These are phyloP conservation scores for Drosophila meridiana DNA, from an alignment of 2,888 invertebrate species.

Conservation along the genomic window DNA sequence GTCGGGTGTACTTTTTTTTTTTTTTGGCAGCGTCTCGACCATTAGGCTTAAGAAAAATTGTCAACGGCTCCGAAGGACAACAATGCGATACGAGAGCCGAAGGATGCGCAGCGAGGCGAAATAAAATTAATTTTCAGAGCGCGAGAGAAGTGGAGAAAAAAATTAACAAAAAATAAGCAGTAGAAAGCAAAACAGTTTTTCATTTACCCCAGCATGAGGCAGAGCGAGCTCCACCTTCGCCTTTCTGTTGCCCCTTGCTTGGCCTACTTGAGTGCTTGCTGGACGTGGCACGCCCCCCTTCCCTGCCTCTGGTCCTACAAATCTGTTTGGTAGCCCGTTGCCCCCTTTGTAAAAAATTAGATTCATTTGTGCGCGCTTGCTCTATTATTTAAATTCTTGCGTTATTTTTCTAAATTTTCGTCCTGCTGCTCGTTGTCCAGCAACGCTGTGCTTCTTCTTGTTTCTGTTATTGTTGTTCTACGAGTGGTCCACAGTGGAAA, in stretches of 20 bases:
- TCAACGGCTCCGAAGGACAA: conserved; percentile 54
- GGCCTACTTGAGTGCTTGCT: conserved; percentile 25
- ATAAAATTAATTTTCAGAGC: conserved; percentile 75
- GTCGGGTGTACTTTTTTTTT: conserved; percentile 14
- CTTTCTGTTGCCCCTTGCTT: conserved; percentile 13
- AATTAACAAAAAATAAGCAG: conserved; percentile 62
- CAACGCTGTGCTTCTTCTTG: conserved; percentile 12
- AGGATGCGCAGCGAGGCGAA: conserved; percentile 60
- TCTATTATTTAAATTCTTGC: conserved; percentile 81
- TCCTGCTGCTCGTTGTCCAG: conserved; percentile 41
- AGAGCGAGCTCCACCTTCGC: background rate
- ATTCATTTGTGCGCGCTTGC: conserved; percentile 82
- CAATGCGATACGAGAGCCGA: conserved; percentile 26
- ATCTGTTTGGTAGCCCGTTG: conserved; percentile 40
- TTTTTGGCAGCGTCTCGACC: conserved; percentile 23
- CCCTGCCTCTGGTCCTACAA: background rate
- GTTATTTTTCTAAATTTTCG: conserved; percentile 79
- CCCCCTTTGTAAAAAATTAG: conserved; percentile 79
- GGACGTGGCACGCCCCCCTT: background rate
- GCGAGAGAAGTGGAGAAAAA: conserved; percentile 51
- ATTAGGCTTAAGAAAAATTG: conserved; percentile 54
- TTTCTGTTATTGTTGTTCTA: conserved; percentile 33
- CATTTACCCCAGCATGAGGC: conserved; percentile 58
- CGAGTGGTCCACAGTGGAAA: conserved; percentile 16
- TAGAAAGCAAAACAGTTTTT: conserved; percentile 73